phyloP scores from a whole-genome alignment of 2,797 vertebrate species.

The Sebastes hubbsi region DNA sequence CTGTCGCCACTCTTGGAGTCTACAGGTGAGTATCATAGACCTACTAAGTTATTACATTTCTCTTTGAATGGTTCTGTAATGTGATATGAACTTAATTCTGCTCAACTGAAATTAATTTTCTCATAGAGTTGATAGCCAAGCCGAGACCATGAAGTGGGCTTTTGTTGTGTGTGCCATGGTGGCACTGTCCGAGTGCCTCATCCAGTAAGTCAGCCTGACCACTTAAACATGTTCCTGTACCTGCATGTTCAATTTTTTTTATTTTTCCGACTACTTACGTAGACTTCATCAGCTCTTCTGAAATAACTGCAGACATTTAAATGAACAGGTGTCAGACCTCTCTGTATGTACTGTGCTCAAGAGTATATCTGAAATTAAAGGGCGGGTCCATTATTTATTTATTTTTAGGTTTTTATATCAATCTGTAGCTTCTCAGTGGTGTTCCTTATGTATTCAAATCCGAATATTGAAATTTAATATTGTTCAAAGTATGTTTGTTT shows the following conservation, averaged over 20 bases:
- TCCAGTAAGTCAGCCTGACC: constrained; percentile 50
- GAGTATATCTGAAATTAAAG: neutral
- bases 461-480: too few relatives aligned
- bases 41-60: neutral
- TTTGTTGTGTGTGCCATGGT: constrained; percentile 63
- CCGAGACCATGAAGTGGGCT: constrained; percentile 60
- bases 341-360: neutral
- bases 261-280: neutral
- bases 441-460: too few relatives aligned
- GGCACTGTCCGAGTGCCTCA: constrained; percentile 60
- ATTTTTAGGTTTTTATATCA: too few relatives aligned
- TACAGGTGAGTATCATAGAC: constrained; percentile 14
- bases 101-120: neutral
- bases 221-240: neutral
- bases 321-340: neutral
- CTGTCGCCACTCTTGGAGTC: neutral
- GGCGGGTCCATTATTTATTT: too few relatives aligned
- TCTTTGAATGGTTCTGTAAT: neutral
- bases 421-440: too few relatives aligned
- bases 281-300: neutral
- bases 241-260: neutral
- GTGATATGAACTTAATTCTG: neutral
- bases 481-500: too few relatives aligned
- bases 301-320: neutral
- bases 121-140: constrained; percentile 3